Base-by-base conservation (phyloP, 2,113 vertebrate species). In the Clarias gariepinus region DNA sequence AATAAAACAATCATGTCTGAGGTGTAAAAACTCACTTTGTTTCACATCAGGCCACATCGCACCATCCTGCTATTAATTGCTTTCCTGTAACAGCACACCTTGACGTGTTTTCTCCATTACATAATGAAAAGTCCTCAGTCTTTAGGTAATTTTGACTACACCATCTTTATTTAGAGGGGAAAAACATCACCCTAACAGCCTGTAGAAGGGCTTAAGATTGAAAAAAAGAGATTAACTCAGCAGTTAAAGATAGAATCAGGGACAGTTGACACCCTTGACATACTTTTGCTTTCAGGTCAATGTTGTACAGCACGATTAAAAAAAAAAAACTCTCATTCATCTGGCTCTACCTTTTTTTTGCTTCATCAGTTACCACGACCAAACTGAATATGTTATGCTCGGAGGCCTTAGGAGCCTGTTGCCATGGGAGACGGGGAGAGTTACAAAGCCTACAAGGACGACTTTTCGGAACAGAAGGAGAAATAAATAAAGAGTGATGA, bases 161-260 rank as follows among this genome's bases (percentile, higher is more conserved):
- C 19, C 18, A 41, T 36, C 8, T 41, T 73, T 73, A 73, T 10
- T 41, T 23, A 41, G 69, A 21, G 0, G 69, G 69, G 3, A 3
- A 73, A 9, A 36, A 36, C 28, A 19, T 21, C 68, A 36, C 33
- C 1, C 10, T 4, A 4, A 25, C 73, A 71, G 16, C 30, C 13
- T n/a, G 18, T n/a, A n/a, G 73, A n/a, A n/a, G 23, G 21, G 3
- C 47, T 55, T 28, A 28, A 28, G 23, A 53, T n/a, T 53, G 15
- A 36, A 36, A 36, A 25, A 25, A 3, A 41, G 18, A 11, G 16
- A 41, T 33, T 33, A 69, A 18, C 6, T 30, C 10, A 13, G 1
- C 10, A 74, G 71, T 55, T 77, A 77, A 55, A 77, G 53, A 77
- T 55, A 77, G 25, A 77, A 77, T 79, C 53, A 21, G 76, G 76